Percentiles rank a stretch among this genome's conserved stretches.
Conservation (phyloP, 2,888 invertebrate genomes). For the Trissolcus brochymenae region DNA sequence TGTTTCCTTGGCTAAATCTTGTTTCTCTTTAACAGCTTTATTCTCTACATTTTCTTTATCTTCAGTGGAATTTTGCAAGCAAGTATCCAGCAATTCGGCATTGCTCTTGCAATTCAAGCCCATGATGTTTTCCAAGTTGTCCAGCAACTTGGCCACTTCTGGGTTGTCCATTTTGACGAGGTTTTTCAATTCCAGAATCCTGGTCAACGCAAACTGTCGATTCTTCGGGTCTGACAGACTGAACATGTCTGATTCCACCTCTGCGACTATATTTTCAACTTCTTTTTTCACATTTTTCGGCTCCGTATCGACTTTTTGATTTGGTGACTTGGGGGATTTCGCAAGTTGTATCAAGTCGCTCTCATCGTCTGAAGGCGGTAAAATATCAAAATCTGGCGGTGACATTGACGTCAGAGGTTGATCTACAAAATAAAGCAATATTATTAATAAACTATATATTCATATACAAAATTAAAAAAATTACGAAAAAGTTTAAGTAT, state of each 20-base stretch:
- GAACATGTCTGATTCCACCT: constrained; percentile 63
- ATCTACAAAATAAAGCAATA: background rate
- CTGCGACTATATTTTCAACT: constrained; percentile 7
- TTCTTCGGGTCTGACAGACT: constrained; percentile 60
- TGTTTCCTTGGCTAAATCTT: background rate
- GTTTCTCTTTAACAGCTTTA: constrained; percentile 12
- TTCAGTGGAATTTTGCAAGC: constrained; percentile 59
- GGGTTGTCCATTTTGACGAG: constrained; percentile 66
- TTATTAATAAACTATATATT: background rate
- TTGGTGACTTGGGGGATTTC: background rate
- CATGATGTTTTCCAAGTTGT: constrained; percentile 68
- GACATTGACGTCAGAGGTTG: background rate
- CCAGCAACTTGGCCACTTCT: constrained; percentile 66
- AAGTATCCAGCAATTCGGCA: constrained; percentile 66
- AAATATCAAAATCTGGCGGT: background rate
- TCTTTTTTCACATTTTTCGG: background rate
- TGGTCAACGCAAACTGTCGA: constrained; percentile 63
- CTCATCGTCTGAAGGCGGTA: constrained; percentile 15
- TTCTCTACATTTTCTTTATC: constrained; percentile 27
- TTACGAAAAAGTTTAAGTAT: background rate
- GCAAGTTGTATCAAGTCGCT: constrained; percentile 4
- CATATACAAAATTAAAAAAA: background rate
- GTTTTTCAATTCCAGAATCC: constrained; percentile 69
- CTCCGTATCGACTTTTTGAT: background rate
- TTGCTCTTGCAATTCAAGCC: constrained; percentile 68